Conservation (phyloP, 2,797 vertebrate genomes). For the Amazona ochrocephala region DNA sequence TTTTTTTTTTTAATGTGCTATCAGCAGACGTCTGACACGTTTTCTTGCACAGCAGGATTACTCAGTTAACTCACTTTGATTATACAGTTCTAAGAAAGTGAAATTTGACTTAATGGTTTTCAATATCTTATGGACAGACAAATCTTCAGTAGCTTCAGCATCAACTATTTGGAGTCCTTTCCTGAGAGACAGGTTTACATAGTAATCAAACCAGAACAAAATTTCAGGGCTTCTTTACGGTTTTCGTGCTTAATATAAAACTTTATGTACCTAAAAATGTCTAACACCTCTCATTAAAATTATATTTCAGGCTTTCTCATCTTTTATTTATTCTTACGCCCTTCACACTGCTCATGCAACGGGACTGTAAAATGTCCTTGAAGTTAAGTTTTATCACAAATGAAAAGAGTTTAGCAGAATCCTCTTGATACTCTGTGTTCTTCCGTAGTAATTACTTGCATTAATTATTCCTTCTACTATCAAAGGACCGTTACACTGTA, state of each 20-base stretch:
- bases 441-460: not conserved
- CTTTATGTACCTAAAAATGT: not conserved
- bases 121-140: not conserved
- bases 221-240: not conserved
- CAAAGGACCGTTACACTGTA: not conserved
- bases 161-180: not conserved
- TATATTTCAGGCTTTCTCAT: not conserved
- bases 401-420: not conserved
- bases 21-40: constrained; percentile 32
- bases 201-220: not conserved
- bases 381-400: not conserved
- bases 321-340: not conserved
- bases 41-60: not conserved
- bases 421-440: not conserved
- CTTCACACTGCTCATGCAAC: not conserved
- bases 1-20: not conserved
- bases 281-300: not conserved
- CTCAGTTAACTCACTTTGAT: not conserved
- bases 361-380: not conserved
- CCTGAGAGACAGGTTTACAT: not conserved
- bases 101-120: not conserved
- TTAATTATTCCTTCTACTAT: constrained; percentile 28
- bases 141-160: not conserved
- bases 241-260: not conserved
- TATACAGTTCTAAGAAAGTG: not conserved